A percentile compares a stretch with the other conserved stretches of the same genome.
Evolutionary conservation across 2,888 invertebrate species (phyloP).

Genomic region (Pedicia rivosa): DNA sequence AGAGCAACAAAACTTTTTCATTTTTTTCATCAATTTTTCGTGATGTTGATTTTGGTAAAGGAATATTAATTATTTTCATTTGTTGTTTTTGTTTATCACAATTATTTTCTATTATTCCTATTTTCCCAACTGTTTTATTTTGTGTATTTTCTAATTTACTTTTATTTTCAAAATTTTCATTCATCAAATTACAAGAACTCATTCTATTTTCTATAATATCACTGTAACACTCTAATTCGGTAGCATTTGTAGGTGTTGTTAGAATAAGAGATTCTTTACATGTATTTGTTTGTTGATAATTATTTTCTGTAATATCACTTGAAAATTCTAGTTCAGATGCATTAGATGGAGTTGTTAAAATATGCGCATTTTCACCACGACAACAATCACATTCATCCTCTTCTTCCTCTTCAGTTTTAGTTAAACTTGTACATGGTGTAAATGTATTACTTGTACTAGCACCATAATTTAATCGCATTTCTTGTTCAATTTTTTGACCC

Average conservation of each 20-base stretch:
- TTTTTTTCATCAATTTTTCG: conserved; percentile 15
- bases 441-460: conserved; percentile 31
- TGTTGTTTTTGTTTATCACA: conserved; percentile 12
- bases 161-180: background rate
- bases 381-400: conserved; percentile 37
- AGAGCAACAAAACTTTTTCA: conserved; percentile 12
- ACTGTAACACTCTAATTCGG: conserved; percentile 43
- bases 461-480: conserved; percentile 33
- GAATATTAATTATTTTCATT: conserved; percentile 39
- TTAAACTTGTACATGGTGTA: conserved; percentile 2
- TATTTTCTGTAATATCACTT: conserved; percentile 27
- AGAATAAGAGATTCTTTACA: background rate
- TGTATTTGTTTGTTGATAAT: conserved; percentile 16
- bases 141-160: background rate
- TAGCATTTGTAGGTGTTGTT: conserved; percentile 60
- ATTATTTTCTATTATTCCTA: conserved; percentile 9
- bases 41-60: conserved; percentile 35
- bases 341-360: conserved; percentile 57
- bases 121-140: conserved; percentile 8
- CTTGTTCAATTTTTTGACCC: conserved; percentile 33
- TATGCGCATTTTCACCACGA: conserved; percentile 35
- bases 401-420: conserved; percentile 20
- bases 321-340: conserved; percentile 53
- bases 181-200: background rate
- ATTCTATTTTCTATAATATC: conserved; percentile 22